A percentile compares a stretch with the other conserved stretches of the same genome.
phyloP scores from a whole-genome alignment of 1,140 invertebrate genomes.

The Notospermus geniculatus region DNA sequence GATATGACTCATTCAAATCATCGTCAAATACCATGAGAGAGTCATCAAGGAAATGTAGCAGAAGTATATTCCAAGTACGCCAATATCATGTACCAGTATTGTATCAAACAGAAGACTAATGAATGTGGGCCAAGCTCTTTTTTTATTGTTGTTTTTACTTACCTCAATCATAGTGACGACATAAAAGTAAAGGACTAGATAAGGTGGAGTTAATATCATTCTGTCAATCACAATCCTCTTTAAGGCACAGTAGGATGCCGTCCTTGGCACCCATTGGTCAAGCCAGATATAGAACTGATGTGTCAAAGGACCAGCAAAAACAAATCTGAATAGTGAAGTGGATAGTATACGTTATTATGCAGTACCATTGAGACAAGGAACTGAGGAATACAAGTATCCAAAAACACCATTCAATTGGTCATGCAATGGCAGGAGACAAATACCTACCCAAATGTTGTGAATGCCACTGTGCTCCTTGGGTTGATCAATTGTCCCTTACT shows the following conservation, averaged over 20 bases:
- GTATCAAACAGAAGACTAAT: neutral
- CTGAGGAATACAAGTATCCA: too few species aligned
- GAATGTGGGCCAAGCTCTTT: too few species aligned
- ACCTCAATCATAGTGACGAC: constrained; percentile 45
- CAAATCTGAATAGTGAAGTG: constrained; percentile 30
- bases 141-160: constrained; percentile 4
- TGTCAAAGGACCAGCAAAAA: constrained; percentile 39
- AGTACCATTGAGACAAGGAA: too few species aligned
- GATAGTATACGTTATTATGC: too few species aligned
- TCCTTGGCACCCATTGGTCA: constrained; percentile 34
- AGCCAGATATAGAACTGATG: constrained; percentile 42
- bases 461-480: constrained; percentile 42
- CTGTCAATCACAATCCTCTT: constrained; percentile 43
- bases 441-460: constrained; percentile 43
- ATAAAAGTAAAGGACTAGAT: constrained; percentile 40
- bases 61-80: neutral
- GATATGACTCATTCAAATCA: neutral
- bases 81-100: neutral
- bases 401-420: too few species aligned
- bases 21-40: neutral
- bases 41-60: neutral
- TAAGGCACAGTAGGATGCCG: constrained; percentile 26
- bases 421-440: too few species aligned
- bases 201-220: constrained; percentile 45
- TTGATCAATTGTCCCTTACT: constrained; percentile 29